Percentiles rank a stretch among this genome's conserved stretches.
phyloP scores from a whole-genome alignment of 2,888 invertebrate genomes.

The Euzophera pinguis region DNA sequence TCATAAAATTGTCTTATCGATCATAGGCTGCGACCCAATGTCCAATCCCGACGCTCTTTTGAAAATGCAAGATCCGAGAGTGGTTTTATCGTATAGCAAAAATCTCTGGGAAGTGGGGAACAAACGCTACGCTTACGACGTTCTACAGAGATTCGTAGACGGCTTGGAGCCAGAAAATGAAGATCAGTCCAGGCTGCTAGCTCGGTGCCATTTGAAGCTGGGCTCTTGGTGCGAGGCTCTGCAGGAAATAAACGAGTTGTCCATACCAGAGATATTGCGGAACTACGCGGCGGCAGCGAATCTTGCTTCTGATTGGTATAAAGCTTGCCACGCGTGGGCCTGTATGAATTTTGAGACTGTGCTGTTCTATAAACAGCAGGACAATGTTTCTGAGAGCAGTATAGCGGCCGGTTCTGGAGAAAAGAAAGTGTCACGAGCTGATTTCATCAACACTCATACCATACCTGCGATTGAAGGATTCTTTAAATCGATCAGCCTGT shows the following conservation, averaged over 20 bases:
- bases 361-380: conserved; percentile 79
- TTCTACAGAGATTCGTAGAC: conserved; percentile 88
- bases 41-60: conserved; percentile 83
- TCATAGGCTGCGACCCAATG: conserved; percentile 89
- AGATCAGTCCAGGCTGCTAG: conserved; percentile 79
- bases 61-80: conserved; percentile 89
- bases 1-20: conserved; percentile 93
- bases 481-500: conserved; percentile 95
- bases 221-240: conserved; percentile 97
- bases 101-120: conserved; percentile 95
- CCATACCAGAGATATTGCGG: conserved; percentile 86
- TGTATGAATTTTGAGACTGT: conserved; percentile 99
- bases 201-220: conserved; percentile 94
- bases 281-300: conserved; percentile 91
- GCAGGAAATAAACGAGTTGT: conserved; percentile 89
- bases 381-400: conserved; percentile 67
- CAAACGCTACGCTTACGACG: conserved; percentile 86
- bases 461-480: conserved; percentile 97
- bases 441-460: conserved; percentile 81
- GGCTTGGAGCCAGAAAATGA: conserved; percentile 71
- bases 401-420: conserved; percentile 64
- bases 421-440: conserved; percentile 63
- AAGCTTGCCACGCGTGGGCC: conserved; percentile 99
- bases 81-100: conserved; percentile 96
- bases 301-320: conserved; percentile 94